A percentile compares a stretch with the other conserved stretches of the same genome.
Conservation (phyloP, 64 coral and sea anemone species). For the Stichodactyla mertensii region DNA sequence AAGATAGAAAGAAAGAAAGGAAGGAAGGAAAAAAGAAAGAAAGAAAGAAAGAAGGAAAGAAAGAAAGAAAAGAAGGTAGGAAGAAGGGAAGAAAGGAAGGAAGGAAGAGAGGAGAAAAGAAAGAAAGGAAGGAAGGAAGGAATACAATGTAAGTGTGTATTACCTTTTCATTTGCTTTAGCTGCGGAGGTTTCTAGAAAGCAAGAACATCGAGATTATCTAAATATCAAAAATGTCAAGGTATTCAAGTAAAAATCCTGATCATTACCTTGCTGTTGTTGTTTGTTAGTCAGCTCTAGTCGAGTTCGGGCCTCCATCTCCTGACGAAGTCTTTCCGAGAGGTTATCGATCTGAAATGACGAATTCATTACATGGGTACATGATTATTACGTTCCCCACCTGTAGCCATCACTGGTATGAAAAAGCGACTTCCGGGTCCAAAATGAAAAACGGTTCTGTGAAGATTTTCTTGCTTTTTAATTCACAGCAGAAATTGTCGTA, state of each 20-base stretch:
- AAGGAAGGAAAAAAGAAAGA: no score
- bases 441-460: no score
- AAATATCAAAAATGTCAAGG: background rate
- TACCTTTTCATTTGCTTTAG: slow-evolving; percentile 80
- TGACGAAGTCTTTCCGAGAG: slow-evolving; percentile 81
- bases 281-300: slow-evolving; percentile 63
- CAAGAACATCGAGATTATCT: background rate
- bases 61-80: no score
- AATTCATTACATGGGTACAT: no score
- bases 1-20: no score
- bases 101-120: background rate
- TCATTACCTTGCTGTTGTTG: slow-evolving; percentile 84
- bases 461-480: no score
- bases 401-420: no score
- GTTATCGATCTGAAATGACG: slow-evolving; percentile 54
- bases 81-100: no score
- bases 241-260: background rate
- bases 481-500: no score
- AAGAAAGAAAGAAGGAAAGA: no score
- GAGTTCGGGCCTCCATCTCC: slow-evolving; percentile 74
- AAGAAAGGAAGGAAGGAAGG: background rate
- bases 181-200: slow-evolving; percentile 59
- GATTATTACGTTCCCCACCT: no score
- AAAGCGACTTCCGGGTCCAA: no score
- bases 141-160: background rate